Evolutionary conservation across 2,797 vertebrate species (phyloP).

Genomic region (Numenius phaeopus): DNA sequence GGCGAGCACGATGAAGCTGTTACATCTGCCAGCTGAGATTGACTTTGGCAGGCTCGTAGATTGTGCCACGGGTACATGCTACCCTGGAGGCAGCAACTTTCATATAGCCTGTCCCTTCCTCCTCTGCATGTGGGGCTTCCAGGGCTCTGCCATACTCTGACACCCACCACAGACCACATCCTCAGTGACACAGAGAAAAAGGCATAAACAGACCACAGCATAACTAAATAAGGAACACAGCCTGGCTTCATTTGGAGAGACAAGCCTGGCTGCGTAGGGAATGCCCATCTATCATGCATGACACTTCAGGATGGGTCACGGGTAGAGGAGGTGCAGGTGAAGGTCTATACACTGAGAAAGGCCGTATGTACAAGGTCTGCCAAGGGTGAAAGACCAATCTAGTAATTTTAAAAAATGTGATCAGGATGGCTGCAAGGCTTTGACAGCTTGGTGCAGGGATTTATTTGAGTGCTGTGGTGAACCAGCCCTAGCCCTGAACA

Average conservation of each 20-base stretch:
- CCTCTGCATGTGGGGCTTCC: not conserved
- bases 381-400: not conserved
- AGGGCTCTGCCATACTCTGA: not conserved
- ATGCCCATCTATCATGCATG: not conserved
- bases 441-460: not conserved
- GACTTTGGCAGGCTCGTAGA: not conserved
- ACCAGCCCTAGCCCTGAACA: not conserved
- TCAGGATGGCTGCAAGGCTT: not conserved
- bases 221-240: too few species aligned
- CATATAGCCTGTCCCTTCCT: not conserved
- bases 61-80: not conserved
- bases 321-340: not conserved
- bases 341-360: not conserved
- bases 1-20: not conserved
- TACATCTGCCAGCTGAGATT: not conserved
- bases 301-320: accelerated
- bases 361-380: not conserved
- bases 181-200: not conserved
- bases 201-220: too few species aligned
- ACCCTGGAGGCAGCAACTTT: not conserved
- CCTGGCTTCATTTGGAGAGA: too few species aligned
- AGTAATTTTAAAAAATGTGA: not conserved
- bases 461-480: not conserved
- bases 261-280: too few species aligned
- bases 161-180: not conserved